phyloP scores from a whole-genome alignment of 2,797 vertebrate species.

The Scyliorhinus canicula region DNA sequence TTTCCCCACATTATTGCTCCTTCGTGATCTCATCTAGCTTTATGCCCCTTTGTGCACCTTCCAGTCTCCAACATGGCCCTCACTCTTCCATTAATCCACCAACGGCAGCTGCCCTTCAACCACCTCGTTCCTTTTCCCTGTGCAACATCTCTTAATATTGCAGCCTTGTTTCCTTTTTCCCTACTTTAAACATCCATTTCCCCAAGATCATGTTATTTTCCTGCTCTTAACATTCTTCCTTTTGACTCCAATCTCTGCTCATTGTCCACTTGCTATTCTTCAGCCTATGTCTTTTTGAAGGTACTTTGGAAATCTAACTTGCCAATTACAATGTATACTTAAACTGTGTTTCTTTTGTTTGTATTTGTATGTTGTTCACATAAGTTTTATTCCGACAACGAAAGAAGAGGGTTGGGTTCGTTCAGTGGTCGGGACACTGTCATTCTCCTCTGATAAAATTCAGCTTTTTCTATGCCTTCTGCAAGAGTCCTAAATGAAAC shows the following conservation, averaged over 20 bases:
- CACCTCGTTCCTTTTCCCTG: not conserved
- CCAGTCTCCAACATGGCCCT: not conserved
- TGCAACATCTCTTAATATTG: not conserved
- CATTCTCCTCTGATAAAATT: not conserved
- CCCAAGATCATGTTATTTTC: not conserved
- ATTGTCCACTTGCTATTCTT: not conserved
- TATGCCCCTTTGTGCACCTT: not conserved
- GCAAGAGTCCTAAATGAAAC: not conserved
- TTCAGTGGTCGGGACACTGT: not conserved
- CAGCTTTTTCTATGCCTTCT: not conserved
- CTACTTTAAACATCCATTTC: not conserved
- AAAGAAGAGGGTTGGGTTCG: not conserved
- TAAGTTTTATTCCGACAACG: not conserved
- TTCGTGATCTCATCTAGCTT: not conserved
- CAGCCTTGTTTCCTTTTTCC: not conserved
- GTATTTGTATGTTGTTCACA: not conserved
- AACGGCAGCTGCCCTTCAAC: not conserved
- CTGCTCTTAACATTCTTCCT: not conserved
- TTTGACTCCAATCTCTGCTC: not conserved
- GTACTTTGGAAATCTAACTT: not conserved
- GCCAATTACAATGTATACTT: not conserved
- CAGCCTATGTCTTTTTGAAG: not conserved
- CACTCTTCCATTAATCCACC: not conserved
- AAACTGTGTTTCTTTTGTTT: not conserved
- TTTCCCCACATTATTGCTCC: not conserved